Evolutionary conservation across 2,888 invertebrate genomes (phyloP), one percentile per base, ranked within the genome.

Genomic region (Miltochrista miniata): DNA sequence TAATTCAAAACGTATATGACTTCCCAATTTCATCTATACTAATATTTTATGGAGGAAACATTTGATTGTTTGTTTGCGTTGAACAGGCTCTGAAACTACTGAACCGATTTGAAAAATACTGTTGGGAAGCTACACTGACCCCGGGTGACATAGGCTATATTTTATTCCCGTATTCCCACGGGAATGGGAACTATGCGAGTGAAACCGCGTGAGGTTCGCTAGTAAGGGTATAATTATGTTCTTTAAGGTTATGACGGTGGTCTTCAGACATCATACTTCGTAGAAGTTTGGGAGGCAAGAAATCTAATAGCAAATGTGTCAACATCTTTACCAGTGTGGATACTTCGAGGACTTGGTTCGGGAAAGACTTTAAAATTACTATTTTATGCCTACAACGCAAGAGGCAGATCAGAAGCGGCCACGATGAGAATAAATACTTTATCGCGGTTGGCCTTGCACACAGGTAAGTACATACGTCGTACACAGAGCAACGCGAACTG

Each of bases 301-400:
- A 79, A 85, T n/a, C 84, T 95, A 14, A 91, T 95, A 65, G 93
- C 94, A 9, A 96, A 96, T 76, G 93, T 94, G 8, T 94, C 95
- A 2, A 94, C 95, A 34, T 93, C 93, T 59, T 93, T 93, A 66
- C 95, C 97, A 0, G 91, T 94, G 31, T 96, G 98, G 89, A 94
- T 94, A 49, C 95, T 97, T 1, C 94, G 94, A 63, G 95, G 95
- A 5, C 92, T 98, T 46, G 95, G 96, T 48, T 94, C 97, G 0
- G 97, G 96, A 7, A 95, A 95, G 69, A 93, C 95, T 12, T 93
- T 98, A 61, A 95, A 95, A 69, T 94, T 98, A 81, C 91, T 95
- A 46, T 93, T 98, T 57, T 97, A 96, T 81, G 95, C 97, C 1
- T 94, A 94, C 53, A 98, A 98, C 81, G 93, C 95, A 7, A 95